A percentile compares a stretch with the other conserved stretches of the same genome.
phyloP scores from a whole-genome alignment of 2,888 invertebrate species.

The Neoitamus cyanurus region DNA sequence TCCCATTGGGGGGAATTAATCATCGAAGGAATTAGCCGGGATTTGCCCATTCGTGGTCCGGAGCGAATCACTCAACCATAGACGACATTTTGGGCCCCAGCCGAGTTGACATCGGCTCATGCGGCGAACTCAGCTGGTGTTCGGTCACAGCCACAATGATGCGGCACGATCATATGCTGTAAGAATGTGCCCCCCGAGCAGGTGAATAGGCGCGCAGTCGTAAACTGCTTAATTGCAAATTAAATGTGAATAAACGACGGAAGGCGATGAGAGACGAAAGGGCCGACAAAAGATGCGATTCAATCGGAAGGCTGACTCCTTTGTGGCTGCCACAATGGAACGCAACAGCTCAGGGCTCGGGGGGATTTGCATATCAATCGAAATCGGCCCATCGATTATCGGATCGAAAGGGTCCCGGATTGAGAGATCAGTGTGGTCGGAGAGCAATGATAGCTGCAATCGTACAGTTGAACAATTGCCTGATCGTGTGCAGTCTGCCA shows the following conservation, averaged over 20 bases:
- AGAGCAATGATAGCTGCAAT: slow-evolving; percentile 17
- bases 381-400: not conserved
- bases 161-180: not conserved
- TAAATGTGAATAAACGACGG: slow-evolving; percentile 13
- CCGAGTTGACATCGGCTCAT: not conserved
- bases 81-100: not conserved
- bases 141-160: not conserved
- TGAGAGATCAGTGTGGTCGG: slow-evolving; percentile 33
- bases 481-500: slow-evolving; percentile 10
- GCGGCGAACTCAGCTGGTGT: not conserved
- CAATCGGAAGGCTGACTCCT: slow-evolving; percentile 6
- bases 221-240: slow-evolving; percentile 36
- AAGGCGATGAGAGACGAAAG: not conserved
- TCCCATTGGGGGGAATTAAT: slow-evolving; percentile 2
- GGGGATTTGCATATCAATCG: slow-evolving; percentile 37
- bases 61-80: not conserved
- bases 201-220: not conserved
- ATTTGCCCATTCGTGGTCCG: not conserved
- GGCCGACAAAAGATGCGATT: slow-evolving; percentile 12
- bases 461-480: not conserved
- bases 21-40: slow-evolving; percentile 10
- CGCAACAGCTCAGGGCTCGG: not conserved
- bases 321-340: not conserved
- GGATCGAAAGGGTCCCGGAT: slow-evolving; percentile 18
- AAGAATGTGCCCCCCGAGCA: not conserved